Conservation (phyloP, 1,140 invertebrate genomes). For the Samia ricini region DNA sequence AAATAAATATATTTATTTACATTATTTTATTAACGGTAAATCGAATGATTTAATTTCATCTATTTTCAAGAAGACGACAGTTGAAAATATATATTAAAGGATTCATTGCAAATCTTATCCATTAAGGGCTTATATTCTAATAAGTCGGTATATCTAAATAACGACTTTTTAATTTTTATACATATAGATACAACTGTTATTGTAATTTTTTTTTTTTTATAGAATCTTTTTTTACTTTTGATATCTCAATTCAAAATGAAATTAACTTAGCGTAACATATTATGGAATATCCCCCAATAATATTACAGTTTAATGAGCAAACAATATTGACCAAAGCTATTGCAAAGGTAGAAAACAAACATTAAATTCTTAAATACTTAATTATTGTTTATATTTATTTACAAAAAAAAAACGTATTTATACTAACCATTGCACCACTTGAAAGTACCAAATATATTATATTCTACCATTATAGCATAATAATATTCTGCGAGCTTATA, state of each 20-base stretch:
- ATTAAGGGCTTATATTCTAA: conserved; percentile 27
- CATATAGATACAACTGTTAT: conserved; percentile 71
- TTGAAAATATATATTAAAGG: conserved; percentile 1
- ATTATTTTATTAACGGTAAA: conserved; percentile 59
- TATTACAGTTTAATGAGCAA: conserved; percentile 28
- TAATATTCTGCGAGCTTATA: conserved; percentile 32
- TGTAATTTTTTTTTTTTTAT: conserved; percentile 60
- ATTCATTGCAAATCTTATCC: neutral
- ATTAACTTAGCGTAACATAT: neutral
- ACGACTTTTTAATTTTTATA: conserved; percentile 49
- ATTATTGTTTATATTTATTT: conserved; percentile 7
- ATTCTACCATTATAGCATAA: conserved; percentile 50
- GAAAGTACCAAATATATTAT: conserved; percentile 56
- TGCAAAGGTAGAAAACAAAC: conserved; percentile 39
- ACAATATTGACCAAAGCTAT: conserved; percentile 54
- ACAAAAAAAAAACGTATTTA: conserved; percentile 45
- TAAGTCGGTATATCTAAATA: conserved; percentile 51
- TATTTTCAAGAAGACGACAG: conserved; percentile 49
- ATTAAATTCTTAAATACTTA: conserved; percentile 1
- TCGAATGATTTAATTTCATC: conserved; percentile 63
- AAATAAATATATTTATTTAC: conserved; percentile 78
- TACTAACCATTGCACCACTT: conserved; percentile 66
- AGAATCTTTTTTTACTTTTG: conserved; percentile 21
- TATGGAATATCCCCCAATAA: neutral
- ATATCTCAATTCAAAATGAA: neutral